Percentiles rank a stretch among this genome's conserved stretches.
These are phyloP conservation scores for Ellobium chinense DNA, from an alignment of 2,888 invertebrate species.

Conservation along the genomic window DNA sequence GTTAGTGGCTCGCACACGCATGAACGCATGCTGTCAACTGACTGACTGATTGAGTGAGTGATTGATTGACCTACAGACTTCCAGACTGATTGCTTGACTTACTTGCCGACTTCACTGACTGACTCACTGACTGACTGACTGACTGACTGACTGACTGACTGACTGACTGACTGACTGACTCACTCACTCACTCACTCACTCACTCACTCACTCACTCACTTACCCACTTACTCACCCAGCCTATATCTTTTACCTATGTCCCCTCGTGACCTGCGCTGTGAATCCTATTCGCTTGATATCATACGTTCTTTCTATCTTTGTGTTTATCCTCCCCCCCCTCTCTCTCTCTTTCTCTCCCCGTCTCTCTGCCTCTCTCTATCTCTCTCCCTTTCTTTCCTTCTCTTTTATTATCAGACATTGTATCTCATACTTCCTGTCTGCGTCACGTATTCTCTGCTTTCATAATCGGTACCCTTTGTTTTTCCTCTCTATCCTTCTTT, in stretches of 20 bases:
- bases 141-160: too few species aligned
- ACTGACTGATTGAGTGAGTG: too few species aligned
- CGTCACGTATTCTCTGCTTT: too few species aligned
- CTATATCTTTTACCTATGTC: not conserved
- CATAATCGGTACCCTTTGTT: too few species aligned
- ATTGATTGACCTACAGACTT: too few species aligned
- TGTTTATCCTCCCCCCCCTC: conserved; percentile 29
- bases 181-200: not conserved
- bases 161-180: not conserved
- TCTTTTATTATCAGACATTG: not conserved
- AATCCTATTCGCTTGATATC: not conserved
- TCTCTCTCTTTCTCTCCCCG: conserved; percentile 38
- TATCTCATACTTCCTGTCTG: not conserved
- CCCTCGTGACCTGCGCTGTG: too few species aligned
- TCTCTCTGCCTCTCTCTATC: conserved; percentile 39
- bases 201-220: not conserved
- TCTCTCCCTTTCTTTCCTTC: conserved; percentile 39
- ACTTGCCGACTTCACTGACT: too few species aligned
- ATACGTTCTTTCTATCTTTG: conserved; percentile 12
- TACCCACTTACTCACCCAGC: not conserved
- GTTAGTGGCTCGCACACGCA: too few species aligned
- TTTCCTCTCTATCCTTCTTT: too few species aligned
- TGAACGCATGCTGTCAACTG: too few species aligned
- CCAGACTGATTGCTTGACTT: too few species aligned
- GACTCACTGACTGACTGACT: too few species aligned